A percentile compares a stretch with the other conserved stretches of the same genome.
Evolutionary conservation across 2,888 invertebrate species (phyloP).

Genomic region (Ischnus inquisitorius): DNA sequence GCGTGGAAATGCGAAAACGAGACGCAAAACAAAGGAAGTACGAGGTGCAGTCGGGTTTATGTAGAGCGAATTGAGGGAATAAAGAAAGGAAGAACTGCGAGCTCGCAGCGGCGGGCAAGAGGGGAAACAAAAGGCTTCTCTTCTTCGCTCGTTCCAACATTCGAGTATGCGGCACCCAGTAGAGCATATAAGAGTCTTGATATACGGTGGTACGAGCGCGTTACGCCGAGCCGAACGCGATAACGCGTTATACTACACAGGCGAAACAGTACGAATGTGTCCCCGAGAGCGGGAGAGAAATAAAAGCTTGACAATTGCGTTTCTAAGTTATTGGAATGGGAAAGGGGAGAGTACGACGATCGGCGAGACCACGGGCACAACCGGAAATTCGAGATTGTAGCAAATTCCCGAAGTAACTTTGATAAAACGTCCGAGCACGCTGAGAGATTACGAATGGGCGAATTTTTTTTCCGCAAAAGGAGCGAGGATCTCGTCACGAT

Average conservation of each 20-base stretch:
- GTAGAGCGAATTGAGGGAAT: constrained; percentile 24
- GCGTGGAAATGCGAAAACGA: constrained; percentile 76
- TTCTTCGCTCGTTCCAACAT: constrained; percentile 26
- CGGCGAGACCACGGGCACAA: constrained; percentile 16
- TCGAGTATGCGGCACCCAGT: constrained; percentile 24
- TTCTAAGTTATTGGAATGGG: constrained; percentile 75
- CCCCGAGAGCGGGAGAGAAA: constrained; percentile 8
- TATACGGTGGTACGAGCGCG: constrained; percentile 40
- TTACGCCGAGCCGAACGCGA: constrained; percentile 50
- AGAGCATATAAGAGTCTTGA: constrained; percentile 42
- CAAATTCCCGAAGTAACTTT: background rate
- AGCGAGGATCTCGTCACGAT: too few species aligned
- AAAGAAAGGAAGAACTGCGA: constrained; percentile 15
- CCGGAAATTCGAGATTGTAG: constrained; percentile 7
- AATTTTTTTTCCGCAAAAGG: too few species aligned
- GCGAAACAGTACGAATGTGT: constrained; percentile 8
- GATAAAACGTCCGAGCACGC: background rate
- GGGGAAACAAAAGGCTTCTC: constrained; percentile 59
- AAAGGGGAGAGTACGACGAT: constrained; percentile 20
- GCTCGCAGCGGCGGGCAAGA: constrained; percentile 9
- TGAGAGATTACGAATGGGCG: too few species aligned
- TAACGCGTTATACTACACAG: constrained; percentile 40
- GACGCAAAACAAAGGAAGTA: constrained; percentile 78
- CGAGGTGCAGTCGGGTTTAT: constrained; percentile 44
- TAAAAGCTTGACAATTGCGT: constrained; percentile 73